phyloP scores from a whole-genome alignment of 1,140 invertebrate genomes.

The Dreissena polymorpha region DNA sequence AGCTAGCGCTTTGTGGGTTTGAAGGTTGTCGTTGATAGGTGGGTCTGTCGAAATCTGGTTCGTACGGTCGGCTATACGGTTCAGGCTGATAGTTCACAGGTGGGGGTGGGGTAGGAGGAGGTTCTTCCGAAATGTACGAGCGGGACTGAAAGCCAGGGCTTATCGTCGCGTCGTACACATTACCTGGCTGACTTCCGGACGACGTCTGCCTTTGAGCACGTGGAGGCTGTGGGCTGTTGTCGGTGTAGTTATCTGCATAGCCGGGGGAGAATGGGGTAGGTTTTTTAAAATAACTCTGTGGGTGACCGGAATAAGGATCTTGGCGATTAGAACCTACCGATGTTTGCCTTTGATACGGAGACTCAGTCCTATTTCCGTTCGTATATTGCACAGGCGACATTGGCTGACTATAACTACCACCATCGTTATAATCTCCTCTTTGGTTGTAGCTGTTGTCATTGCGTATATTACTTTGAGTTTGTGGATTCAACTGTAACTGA shows the following conservation, averaged over 20 bases:
- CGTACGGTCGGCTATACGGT: slow-evolving; percentile 43
- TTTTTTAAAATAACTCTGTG: slow-evolving; percentile 50
- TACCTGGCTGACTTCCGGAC: slow-evolving; percentile 9
- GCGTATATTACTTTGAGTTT: slow-evolving; percentile 21
- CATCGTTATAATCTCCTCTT: slow-evolving; percentile 17
- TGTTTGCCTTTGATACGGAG: slow-evolving; percentile 43
- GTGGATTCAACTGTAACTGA: slow-evolving; percentile 43
- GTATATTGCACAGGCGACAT: slow-evolving; percentile 45
- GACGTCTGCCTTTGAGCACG: slow-evolving; percentile 35
- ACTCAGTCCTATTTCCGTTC: slow-evolving; percentile 16
- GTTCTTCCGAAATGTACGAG: slow-evolving; percentile 32
- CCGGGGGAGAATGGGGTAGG: slow-evolving; percentile 47
- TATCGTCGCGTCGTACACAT: slow-evolving; percentile 37
- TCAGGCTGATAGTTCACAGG: slow-evolving; percentile 35
- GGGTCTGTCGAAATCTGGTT: slow-evolving; percentile 9
- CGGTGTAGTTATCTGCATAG: background rate
- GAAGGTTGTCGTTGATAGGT: slow-evolving; percentile 61
- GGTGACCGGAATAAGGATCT: slow-evolving; percentile 36
- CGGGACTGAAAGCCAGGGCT: slow-evolving; percentile 32
- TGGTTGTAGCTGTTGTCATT: slow-evolving; percentile 11
- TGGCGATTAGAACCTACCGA: slow-evolving; percentile 47
- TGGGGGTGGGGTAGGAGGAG: slow-evolving; percentile 38
- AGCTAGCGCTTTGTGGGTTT: background rate
- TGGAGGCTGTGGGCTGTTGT: slow-evolving; percentile 7
- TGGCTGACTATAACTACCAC: slow-evolving; percentile 40